Base-by-base conservation (phyloP, 2,888 invertebrate genomes). In the Smittia aterrima region DNA sequence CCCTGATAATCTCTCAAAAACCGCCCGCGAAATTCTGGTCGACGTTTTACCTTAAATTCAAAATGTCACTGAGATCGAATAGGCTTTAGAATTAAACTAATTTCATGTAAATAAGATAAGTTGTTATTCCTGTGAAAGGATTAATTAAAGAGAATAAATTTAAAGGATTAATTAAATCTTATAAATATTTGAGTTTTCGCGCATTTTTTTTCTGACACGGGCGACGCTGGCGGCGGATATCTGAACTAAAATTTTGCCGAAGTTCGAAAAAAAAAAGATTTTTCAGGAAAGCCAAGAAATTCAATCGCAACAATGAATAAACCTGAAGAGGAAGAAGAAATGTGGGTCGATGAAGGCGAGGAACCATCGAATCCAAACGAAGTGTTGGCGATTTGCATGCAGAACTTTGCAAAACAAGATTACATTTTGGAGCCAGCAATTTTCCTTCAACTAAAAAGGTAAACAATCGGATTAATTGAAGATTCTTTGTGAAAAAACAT, bases 351-450 rank as follows among this genome's bases (percentile, higher is more conserved):
- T 79, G 87, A 86, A 11, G 86, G 85, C 74, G 91, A 91, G 78
- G 92, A 92, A 81, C 85, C 88, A 54, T 16, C n/a, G 13, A 93
- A 93, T 82, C 93, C 94, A 0, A 92, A 93, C 80, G 92, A 92
- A 84, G 92, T 95, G 1, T 86, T 96, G 76, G 89, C 90, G 78
- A 96, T 96, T 85, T 98, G 97, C 81, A 86, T 96, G 75, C 92
- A 94, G 79, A 93, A 93, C 81, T 98, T 98, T 80, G 89, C 92
- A 77, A 94, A 93, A 25, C 90, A 93, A 2, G 98, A 98, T 85
- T 98, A 95, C 80, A 98, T 98, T 76, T 97, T 98, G 98, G 98
- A 98, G 81, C 96, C 98, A 0, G 95, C 95, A 16, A 96, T 98
- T 80, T 96, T 96, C 81, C 89, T 90, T 6, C 95, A 95, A 80